phyloP scores from a whole-genome alignment of 2,797 vertebrate genomes.

The Peromyscus eremicus region DNA sequence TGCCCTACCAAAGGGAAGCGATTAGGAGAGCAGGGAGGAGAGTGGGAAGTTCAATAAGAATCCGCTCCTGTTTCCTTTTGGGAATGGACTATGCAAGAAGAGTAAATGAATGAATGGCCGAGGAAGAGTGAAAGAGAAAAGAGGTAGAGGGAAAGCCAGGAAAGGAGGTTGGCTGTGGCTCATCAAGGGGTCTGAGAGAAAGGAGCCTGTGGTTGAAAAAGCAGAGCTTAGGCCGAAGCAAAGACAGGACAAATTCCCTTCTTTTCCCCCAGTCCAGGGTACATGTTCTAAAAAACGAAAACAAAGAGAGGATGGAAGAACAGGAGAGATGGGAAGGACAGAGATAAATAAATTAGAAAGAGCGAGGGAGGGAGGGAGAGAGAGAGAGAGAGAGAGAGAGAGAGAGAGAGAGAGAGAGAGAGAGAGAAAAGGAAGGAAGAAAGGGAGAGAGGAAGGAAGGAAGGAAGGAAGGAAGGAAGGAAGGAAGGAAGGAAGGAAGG shows the following conservation, averaged over 20 bases:
- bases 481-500: background rate
- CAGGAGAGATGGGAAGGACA: too few species aligned
- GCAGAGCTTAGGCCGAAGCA: fast-evolving
- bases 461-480: too few species aligned
- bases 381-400: too few species aligned
- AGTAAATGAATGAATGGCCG: background rate
- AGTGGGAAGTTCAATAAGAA: constrained; percentile 33
- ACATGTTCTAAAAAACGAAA: background rate
- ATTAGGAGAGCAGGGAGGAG: background rate
- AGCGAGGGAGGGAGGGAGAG: background rate
- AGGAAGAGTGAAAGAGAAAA: background rate
- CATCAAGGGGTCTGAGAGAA: too few species aligned
- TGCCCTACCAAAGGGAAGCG: background rate
- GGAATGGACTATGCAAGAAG: background rate
- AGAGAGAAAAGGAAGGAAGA: background rate
- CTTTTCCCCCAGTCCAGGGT: background rate
- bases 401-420: background rate
- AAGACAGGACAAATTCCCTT: background rate
- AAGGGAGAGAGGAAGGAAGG: background rate
- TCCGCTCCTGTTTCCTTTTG: constrained; percentile 7
- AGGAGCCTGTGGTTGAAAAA: background rate
- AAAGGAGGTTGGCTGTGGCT: too few species aligned
- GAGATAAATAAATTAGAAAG: background rate
- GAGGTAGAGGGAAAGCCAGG: background rate
- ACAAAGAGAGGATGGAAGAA: background rate